Conservation (phyloP, 2,797 vertebrate species). For the Acanthurus tractus region DNA sequence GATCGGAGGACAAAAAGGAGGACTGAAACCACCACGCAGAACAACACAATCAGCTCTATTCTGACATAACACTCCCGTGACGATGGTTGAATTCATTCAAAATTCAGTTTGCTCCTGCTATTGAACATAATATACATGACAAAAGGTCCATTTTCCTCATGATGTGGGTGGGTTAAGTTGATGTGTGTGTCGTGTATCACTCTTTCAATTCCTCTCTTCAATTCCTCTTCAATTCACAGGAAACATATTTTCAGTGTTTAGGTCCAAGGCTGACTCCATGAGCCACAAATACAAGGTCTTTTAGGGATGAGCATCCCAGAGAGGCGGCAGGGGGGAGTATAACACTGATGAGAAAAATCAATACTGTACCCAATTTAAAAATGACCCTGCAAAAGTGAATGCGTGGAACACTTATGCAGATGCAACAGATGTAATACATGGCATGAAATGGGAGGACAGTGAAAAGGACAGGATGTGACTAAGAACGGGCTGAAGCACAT, state of each 20-base stretch:
- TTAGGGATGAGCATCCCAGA: neutral
- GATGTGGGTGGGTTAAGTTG: constrained; percentile 28
- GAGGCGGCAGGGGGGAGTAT: constrained; percentile 29
- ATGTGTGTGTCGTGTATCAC: neutral
- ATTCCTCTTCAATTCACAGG: constrained; percentile 4
- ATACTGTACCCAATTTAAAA: constrained; percentile 38
- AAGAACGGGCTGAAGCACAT: constrained; percentile 20
- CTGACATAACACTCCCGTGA: neutral
- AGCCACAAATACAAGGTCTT: constrained; percentile 19
- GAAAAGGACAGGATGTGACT: constrained; percentile 4
- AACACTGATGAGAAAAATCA: constrained; percentile 35
- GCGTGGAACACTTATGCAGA: constrained; percentile 22
- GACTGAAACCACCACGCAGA: constrained; percentile 12
- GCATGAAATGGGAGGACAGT: constrained; percentile 4
- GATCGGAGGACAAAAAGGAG: neutral
- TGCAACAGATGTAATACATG: constrained; percentile 13
- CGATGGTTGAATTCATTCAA: constrained; percentile 31
- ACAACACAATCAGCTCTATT: constrained; percentile 34
- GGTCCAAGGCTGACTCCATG: constrained; percentile 9
- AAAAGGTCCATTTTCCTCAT: constrained; percentile 38
- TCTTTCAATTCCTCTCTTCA: no score
- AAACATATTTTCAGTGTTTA: constrained; percentile 19
- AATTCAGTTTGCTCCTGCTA: constrained; percentile 21
- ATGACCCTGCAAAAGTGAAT: constrained; percentile 26
- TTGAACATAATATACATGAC: constrained; percentile 28